These are phyloP conservation scores for Mustela lutreola DNA, from an alignment of 2,113 vertebrate species.

Conservation along the genomic window DNA sequence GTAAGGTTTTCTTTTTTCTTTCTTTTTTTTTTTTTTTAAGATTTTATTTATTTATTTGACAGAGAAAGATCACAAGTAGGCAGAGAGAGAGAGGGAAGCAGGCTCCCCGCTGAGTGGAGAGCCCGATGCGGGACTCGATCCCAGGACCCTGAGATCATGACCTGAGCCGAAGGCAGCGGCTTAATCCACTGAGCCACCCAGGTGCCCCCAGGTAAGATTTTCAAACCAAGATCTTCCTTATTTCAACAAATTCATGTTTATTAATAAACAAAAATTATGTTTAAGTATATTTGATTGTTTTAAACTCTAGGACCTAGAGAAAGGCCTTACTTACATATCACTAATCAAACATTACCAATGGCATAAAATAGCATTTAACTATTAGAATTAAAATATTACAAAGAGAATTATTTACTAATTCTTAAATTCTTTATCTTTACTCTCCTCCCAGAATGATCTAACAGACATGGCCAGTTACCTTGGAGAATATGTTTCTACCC, in stretches of 20 bases:
- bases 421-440: not conserved
- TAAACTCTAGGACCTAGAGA: not conserved
- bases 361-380: not conserved
- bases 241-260: not conserved
- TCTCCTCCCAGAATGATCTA: not conserved
- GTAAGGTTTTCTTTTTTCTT: not conserved
- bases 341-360: slow-evolving; percentile 6
- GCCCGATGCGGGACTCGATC: too few species aligned
- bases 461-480: not conserved
- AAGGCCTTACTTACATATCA: not conserved
- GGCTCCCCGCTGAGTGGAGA: too few species aligned
- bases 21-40: too few species aligned
- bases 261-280: not conserved
- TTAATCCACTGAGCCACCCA: too few species aligned
- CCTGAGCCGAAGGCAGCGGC: too few species aligned
- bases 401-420: not conserved
- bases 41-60: too few species aligned
- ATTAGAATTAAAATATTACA: slow-evolving; percentile 43
- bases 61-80: too few species aligned
- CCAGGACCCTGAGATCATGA: too few species aligned
- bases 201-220: not conserved
- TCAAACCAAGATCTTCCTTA: slow-evolving; percentile 8
- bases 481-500: not conserved
- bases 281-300: slow-evolving; percentile 25
- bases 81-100: too few species aligned